Evolutionary conservation across 2,888 invertebrate species (phyloP).

Genomic region (Epistrophella euchroma): DNA sequence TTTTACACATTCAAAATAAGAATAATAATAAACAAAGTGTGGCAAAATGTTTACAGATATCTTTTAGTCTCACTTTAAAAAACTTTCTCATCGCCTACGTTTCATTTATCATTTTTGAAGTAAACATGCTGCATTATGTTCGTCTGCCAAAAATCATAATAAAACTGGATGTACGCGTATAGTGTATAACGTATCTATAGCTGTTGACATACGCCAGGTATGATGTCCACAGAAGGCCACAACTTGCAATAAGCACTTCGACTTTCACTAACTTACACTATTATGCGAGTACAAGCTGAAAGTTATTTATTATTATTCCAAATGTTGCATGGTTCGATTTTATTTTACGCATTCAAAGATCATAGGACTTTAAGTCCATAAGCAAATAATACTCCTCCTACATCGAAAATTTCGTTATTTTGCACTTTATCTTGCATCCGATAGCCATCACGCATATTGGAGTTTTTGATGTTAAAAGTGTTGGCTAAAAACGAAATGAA

Average conservation of each 20-base stretch:
- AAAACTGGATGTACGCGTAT: slow-evolving; percentile 13
- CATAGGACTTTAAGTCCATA: slow-evolving; percentile 25
- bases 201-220: neutral
- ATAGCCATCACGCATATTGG: neutral
- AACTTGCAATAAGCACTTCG: slow-evolving; percentile 31
- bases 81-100: slow-evolving; percentile 27
- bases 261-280: slow-evolving; percentile 69
- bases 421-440: slow-evolving; percentile 22
- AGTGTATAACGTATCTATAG: neutral
- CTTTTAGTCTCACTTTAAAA: neutral
- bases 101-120: slow-evolving; percentile 13
- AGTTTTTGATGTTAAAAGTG: neutral
- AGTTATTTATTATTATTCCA: slow-evolving; percentile 62
- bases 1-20: too few species aligned
- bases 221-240: neutral
- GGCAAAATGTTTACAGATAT: neutral
- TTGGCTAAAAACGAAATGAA: neutral
- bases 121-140: neutral
- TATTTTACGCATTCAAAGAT: slow-evolving; percentile 45
- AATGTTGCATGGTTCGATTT: slow-evolving; percentile 10
- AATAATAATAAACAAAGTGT: neutral
- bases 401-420: neutral
- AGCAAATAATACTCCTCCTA: slow-evolving; percentile 16
- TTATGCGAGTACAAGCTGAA: slow-evolving; percentile 15
- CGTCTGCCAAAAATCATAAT: slow-evolving; percentile 22